Base-by-base conservation (phyloP, 2,113 vertebrate genomes). In the Aphelocoma coerulescens region DNA sequence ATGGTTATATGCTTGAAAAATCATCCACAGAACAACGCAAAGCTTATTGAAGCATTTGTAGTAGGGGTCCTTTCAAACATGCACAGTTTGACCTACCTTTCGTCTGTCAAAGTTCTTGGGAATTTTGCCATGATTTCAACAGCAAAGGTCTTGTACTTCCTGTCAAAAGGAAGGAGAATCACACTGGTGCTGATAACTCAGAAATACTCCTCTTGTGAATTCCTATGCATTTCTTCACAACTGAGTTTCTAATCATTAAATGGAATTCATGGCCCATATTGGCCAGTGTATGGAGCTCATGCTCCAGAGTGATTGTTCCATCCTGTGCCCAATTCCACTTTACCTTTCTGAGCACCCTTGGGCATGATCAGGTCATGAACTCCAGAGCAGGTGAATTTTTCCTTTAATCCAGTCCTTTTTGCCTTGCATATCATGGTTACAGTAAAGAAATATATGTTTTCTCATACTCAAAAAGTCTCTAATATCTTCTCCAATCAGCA, bases 31-130 rank as follows among this genome's bases (percentile, higher is more conserved):
- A 58, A 63, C 16, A 9, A 77, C 41, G 24, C 41, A 85, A 54
- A 77, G 3, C 23, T 39, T 73, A 52, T 14, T 33, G 51, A 80
- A 81, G 8, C 1, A 49, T 46, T 85, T 65, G 39, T 77, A 12
- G 1, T 28, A 24, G 8, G 21, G 1, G 1, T 63, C 3, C 26
- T 91, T 72, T 75, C n/a, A 75, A 54, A 92, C 2, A 15, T 0
- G 0, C 20, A 8, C 10, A 28, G 3, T 71, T 74, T 39, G 37
- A 37, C 16, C 7, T 10, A 5, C 6, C 7, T 69, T 74, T 76
- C 4, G 11, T 72, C 21, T 13, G 24, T 28, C 21, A 41, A 46
- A 61, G 24, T 80, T 62, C 33, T 30, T 51, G 43, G 12, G 37
- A 55, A 17, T 46, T 87, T 81, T 77, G 24, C 26, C 2, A 4